Evolutionary conservation across 2,888 invertebrate genomes (phyloP), one percentile per base, ranked within the genome.

Genomic region (Poecilobothrus nobilitatus): DNA sequence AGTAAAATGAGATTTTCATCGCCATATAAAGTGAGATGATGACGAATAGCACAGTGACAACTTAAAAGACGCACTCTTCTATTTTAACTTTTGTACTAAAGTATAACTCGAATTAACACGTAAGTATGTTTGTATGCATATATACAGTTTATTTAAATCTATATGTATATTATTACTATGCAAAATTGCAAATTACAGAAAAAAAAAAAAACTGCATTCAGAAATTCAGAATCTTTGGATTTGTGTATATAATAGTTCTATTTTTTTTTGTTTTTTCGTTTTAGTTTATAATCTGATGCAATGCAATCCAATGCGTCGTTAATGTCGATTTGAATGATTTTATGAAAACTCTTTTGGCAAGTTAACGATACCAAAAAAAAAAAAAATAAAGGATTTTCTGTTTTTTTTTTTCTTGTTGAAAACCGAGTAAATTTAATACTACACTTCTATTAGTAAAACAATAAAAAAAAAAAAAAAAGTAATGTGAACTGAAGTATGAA

Each of bases 291-390:
- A 37, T 37, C 12, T 37, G 37, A 37, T 37, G 37, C 37, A 37
- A 37, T 37, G 37, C 10, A 53, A 53, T 53, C 18, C 53, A 53
- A 53, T 53, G 53, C 53, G 53, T 53, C 18, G 53, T 53, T 53
- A 53, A 53, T 53, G 53, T 53, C 53, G 53, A 53, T 53, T 53
- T 53, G 53, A 53, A 53, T 53, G 53, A 53, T 53, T 53, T 53
- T 18, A 12, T 53, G 37, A 53, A 53, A 53, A 6, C 15, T 12
- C 6, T 53, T 53, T 53, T 12, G 53, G 18, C 15, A 53, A 53
- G 18, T 53, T 53, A 53, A 53, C 53, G 53, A 53, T n/a, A 53
- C 53, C 2, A 18, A n/a, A 53, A 53, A 53, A 2, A 53, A 15
- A 53, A 53, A 53, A 53, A 53, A 18, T 6, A 41, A 9, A 53